Base-by-base conservation (phyloP, 2,113 vertebrate species). In the Lucifuga dentata region DNA sequence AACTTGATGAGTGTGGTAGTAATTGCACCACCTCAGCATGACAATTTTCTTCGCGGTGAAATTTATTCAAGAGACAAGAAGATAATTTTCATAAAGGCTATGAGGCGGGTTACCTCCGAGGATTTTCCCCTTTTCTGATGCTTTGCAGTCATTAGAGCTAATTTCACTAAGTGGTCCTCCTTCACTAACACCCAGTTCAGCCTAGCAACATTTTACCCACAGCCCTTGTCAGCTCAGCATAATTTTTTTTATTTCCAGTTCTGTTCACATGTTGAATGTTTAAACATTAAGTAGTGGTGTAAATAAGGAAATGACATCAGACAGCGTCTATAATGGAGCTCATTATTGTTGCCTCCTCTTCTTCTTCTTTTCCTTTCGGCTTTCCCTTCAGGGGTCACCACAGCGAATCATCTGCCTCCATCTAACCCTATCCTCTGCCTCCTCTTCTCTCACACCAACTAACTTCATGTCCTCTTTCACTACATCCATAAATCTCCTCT, bases 261-360 rank as follows among this genome's bases (percentile, higher is more conserved):
- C 46, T 53, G 21, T 64, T 61, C 49, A 50, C n/a, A 38, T 59
- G 46, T 56, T 81, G 45, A 85, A 81, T 87, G 70, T 86, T 84
- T 74, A 69, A 87, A 83, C 50, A 83, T 35, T 11, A 59, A 36
- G 52, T 44, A 11, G 1, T 43, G 53, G 24, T 13, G 56, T 85
- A 86, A 88, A 89, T 85, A 87, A 80, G 26, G 33, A 78, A 83
- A 83, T 78, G 66, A 77, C 77, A 67, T 67, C 75, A 3, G 7
- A 29, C 26, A 65, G 68, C 77, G 66, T 78, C 76, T 81, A 19
- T 76, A 80, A 81, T 69, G 33, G 63, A 66, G 66, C 77, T 90
- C 80, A 89, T 91, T 90, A 90, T 45, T 38, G 29, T 49, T 48
- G n/a, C 83, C 88, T 86, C 89, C 89, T 89, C 76, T 83, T 73